Conservation (phyloP, 2,888 invertebrate genomes). For the Stenodera caucasica region DNA sequence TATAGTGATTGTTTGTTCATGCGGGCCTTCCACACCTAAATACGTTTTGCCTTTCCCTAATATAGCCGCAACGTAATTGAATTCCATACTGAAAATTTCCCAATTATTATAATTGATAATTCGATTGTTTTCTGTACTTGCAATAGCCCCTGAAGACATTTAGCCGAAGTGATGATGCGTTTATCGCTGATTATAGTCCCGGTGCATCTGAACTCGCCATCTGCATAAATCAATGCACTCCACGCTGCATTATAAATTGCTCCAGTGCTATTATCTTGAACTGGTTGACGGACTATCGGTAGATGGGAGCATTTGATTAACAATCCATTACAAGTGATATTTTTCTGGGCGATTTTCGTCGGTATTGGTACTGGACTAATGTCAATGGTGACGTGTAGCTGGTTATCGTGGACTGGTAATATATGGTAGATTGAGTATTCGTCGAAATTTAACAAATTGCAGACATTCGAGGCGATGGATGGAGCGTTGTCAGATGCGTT, state of each 20-base stretch:
- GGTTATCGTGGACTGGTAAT: conserved; percentile 32
- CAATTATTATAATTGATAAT: background rate
- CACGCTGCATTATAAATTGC: conserved; percentile 66
- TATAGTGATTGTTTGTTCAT: conserved; percentile 70
- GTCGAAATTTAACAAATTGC: conserved; percentile 69
- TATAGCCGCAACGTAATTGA: conserved; percentile 65
- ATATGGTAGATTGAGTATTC: conserved; percentile 46
- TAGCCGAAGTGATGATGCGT: conserved; percentile 64
- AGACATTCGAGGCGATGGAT: conserved; percentile 62
- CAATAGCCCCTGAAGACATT: conserved; percentile 53
- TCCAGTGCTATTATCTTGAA: conserved; percentile 44
- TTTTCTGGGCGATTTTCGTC: conserved; percentile 15
- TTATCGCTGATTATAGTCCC: conserved; percentile 67
- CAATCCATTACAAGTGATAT: conserved; percentile 57
- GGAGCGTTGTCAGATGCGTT: conserved; percentile 56
- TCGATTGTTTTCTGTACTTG: conserved; percentile 9
- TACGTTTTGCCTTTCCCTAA: conserved; percentile 69
- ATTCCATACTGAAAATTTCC: conserved; percentile 53
- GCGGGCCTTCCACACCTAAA: conserved; percentile 63
- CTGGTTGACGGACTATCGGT: conserved; percentile 37
- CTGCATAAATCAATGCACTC: conserved; percentile 71
- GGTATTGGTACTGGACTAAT: conserved; percentile 6
- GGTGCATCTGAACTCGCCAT: conserved; percentile 71
- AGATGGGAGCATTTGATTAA: conserved; percentile 60
- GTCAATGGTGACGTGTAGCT: conserved; percentile 28